Percentiles rank a stretch among this genome's conserved stretches.
Evolutionary conservation across 2,113 vertebrate species (phyloP).

Genomic region (Cyprinus carpio): DNA sequence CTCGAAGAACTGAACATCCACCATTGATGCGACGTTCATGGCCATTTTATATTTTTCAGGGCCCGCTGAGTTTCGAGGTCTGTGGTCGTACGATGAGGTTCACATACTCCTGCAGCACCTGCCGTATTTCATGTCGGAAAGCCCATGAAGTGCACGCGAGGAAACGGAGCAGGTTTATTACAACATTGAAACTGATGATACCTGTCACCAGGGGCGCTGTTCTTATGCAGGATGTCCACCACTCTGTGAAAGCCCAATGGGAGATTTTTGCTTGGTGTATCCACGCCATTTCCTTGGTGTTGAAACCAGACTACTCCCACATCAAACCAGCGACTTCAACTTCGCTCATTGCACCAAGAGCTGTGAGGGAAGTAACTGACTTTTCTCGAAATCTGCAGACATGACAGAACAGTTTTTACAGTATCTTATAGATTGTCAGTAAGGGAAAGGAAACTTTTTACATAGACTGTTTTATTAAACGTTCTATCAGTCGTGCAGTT

Average conservation of each 20-base stretch:
- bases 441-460: too few species aligned
- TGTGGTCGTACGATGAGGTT: constrained; percentile 84
- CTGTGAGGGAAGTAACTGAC: constrained; percentile 89
- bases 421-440: too few species aligned
- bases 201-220: constrained; percentile 88
- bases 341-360: constrained; percentile 90
- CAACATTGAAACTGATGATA: constrained; percentile 53
- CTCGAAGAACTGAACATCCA: constrained; percentile 69
- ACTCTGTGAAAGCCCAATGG: constrained; percentile 89
- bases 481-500: too few species aligned
- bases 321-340: constrained; percentile 87
- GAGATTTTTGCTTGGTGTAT: constrained; percentile 89
- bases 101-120: constrained; percentile 91
- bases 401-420: too few species aligned
- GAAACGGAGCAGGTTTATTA: background rate
- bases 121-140: constrained; percentile 29
- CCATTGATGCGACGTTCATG: constrained; percentile 92
- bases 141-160: background rate
- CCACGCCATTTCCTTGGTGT: constrained; percentile 94
- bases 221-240: constrained; percentile 92
- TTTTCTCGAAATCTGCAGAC: constrained; percentile 89
- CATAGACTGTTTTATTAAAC: too few species aligned
- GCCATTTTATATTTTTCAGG: constrained; percentile 91
- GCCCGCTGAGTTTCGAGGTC: constrained; percentile 83
- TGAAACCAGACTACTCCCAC: constrained; percentile 90